Conservation (phyloP, 2,888 invertebrate species). For the Kuschelorhynchus macadamiae region DNA sequence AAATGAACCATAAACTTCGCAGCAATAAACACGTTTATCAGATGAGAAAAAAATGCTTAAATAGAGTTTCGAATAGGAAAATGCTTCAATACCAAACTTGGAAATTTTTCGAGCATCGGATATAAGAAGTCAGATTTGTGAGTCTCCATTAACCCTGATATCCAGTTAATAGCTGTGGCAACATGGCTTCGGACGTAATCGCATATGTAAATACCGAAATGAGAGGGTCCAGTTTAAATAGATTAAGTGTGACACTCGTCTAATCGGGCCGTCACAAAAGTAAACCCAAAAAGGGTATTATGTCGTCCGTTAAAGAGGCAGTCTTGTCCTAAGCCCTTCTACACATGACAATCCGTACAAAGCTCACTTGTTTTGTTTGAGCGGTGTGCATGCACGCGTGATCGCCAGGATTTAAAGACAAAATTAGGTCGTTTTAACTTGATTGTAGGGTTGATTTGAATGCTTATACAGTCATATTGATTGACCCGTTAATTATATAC, state of each 20-base stretch:
- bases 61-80: no score
- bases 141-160: no score
- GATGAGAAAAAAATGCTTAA: no score
- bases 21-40: no score
- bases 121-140: no score
- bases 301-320: constrained; percentile 55
- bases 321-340: constrained; percentile 49
- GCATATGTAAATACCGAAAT: constrained; percentile 54
- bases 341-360: constrained; percentile 47
- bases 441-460: no score
- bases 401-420: constrained; percentile 18
- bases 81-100: no score
- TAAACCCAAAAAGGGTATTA: constrained; percentile 56
- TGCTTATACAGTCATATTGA: no score
- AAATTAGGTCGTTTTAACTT: constrained; percentile 28
- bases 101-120: no score
- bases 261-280: constrained; percentile 58
- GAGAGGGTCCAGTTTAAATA: constrained; percentile 54
- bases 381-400: constrained; percentile 22
- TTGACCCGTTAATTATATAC: no score
- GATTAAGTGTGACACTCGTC: constrained; percentile 57
- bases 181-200: constrained; percentile 31
- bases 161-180: constrained; percentile 25
- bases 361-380: constrained; percentile 43
- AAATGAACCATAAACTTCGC: no score